Base-by-base conservation (phyloP, 2,888 invertebrate genomes). In the Pammene aurita region DNA sequence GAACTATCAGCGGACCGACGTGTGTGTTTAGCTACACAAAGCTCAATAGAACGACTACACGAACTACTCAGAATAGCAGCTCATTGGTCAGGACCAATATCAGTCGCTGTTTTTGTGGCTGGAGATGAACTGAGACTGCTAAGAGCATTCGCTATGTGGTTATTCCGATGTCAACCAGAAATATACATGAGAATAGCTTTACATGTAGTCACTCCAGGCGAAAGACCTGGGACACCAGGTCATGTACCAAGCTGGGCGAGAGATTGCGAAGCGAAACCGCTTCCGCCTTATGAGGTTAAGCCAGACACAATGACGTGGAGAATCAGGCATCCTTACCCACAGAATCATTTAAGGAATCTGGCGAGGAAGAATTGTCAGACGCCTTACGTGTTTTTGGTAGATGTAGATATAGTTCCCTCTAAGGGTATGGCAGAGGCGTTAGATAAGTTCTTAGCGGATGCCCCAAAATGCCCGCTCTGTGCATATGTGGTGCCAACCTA, bases 401-500 rank as follows among this genome's bases (percentile, higher is more conserved):
- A 98, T 85, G 95, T 98, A 9, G 98, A 98, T 84, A 96, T 98
- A 72, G 95, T 98, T 70, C 97, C 98, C 0, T 96, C 96, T 72
- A 91, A 88, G 74, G 95, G 95, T 72, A 94, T 97, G 90, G 94
- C 96, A 0, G 94, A 94, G 63, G 92, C 94, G 18, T 88, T 98
- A 71, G 95, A 96, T 75, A 90, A 89, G 67, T 97, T 97, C 84
- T 86, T 97, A 14, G 86, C 86, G 16, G 92, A 82, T 38, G 92
- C 93, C 9, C 94, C 94, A 57, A 94, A 94, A 76, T 93, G 93
- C 71, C 91, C 89, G 4, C 85, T 94, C 73, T 98, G 97, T 82
- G 97, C 97, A 16, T 98, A 96, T 86, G 97, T 98, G 55, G 95
- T 98, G 78, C 98, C 98, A 0, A 98, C 98, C 0, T 97, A 97